Base-by-base conservation (phyloP, 2,888 invertebrate genomes). In the Corbicula japonica region DNA sequence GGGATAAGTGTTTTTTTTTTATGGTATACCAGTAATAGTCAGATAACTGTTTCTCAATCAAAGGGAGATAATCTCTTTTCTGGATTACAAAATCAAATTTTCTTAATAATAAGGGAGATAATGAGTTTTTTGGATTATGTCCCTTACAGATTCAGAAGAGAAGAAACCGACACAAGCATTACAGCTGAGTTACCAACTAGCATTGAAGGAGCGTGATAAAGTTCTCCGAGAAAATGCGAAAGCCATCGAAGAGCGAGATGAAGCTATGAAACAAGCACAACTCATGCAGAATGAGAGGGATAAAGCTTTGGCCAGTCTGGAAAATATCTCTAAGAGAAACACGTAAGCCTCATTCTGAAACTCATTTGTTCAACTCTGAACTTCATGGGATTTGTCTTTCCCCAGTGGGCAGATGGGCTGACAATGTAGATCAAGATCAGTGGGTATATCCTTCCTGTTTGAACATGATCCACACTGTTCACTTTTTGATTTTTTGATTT, bases 111-210 rank as follows among this genome's bases (percentile, higher is more conserved):
- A n/a, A n/a, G n/a, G n/a, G n/a, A n/a, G n/a, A n/a, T n/a, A n/a
- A n/a, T n/a, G n/a, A n/a, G n/a, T n/a, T n/a, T n/a, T n/a, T n/a
- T n/a, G 38, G n/a, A 38, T 23, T 38, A 68, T 50, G 23, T 8
- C 52, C 41, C n/a, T 72, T 82, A 15, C 76, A 86, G 86, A 89
- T 2, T 68, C 85, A 38, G 86, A 88, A 63, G 91, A 90, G 46
- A 87, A 87, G 61, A 86, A 87, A 18, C 89, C 91, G 4, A 90
- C 91, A 15, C 92, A 91, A 58, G 91, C 92, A 4, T 76, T 93
- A 48, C 92, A 93, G 79, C 85, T 93, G n/a, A 92, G 92, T 4
- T 89, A 91, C 84, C 92, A 93, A 78, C 83, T 92, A 41, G 92
- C 92, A 12, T 78, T 93, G 21, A 92, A 92, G 73, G 92, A 93